A percentile compares a stretch with the other conserved stretches of the same genome.
phyloP scores from a whole-genome alignment of 2,113 vertebrate species.

The Amblyornis subalaris region DNA sequence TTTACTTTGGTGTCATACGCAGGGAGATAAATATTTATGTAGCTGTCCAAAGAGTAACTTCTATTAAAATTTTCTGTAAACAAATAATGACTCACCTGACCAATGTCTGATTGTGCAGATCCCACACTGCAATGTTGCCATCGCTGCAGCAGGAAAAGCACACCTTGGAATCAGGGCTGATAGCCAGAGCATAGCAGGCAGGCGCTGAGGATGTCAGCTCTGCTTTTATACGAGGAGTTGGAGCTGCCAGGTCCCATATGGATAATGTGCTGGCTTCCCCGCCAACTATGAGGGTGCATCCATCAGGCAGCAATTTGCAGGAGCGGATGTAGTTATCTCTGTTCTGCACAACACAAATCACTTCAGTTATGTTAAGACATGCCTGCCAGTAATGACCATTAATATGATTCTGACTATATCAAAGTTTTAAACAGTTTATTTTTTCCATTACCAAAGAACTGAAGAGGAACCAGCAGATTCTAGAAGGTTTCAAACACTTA shows the following conservation, averaged over 20 bases:
- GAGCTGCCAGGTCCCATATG: conserved; percentile 98
- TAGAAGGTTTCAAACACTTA: neutral
- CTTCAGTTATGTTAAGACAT: conserved; percentile 13
- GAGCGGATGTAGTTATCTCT: conserved; percentile 97
- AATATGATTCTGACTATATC: neutral
- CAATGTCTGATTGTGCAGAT: conserved; percentile 97
- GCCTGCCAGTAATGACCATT: neutral
- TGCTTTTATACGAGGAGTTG: conserved; percentile 96
- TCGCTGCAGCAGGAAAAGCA: conserved; percentile 99
- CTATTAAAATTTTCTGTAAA: neutral
- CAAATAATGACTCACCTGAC: conserved; percentile 82
- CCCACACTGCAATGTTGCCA: conserved; percentile 99
- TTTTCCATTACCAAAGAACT: neutral
- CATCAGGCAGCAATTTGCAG: conserved; percentile 82
- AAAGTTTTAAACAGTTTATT: neutral
- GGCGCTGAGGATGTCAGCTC: conserved; percentile 97
- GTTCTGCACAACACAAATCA: conserved; percentile 80
- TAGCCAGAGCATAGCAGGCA: conserved; percentile 96
- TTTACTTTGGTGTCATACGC: neutral
- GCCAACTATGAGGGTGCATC: conserved; percentile 83
- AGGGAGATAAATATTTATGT: neutral
- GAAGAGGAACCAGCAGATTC: neutral
- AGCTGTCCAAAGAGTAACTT: neutral
- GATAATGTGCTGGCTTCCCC: conserved; percentile 97
- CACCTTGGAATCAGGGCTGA: conserved; percentile 98